Evolutionary conservation across 2,113 vertebrate species (phyloP).

Genomic region (Diglossa brunneiventris): DNA sequence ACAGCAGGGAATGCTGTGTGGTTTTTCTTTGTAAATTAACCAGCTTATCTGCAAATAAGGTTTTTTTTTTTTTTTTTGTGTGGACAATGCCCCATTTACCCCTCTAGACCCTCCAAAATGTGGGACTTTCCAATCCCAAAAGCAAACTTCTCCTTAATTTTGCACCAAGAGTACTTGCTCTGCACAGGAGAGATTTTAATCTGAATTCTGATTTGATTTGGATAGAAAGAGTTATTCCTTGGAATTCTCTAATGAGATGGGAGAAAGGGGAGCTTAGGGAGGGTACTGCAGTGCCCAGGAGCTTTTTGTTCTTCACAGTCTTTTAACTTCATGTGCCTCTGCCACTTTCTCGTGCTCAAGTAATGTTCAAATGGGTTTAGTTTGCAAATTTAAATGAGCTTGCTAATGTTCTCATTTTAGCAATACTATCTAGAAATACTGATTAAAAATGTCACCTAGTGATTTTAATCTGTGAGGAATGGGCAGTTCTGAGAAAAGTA

Average conservation of each 20-base stretch:
- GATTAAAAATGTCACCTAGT: background rate
- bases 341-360: background rate
- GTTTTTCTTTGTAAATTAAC: background rate
- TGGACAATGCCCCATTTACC: fast-evolving
- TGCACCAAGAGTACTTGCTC: background rate
- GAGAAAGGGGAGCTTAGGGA: background rate
- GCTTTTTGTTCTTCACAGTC: background rate
- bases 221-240: background rate
- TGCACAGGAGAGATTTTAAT: background rate
- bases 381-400: conserved; percentile 23
- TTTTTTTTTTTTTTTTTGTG: background rate
- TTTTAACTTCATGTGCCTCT: background rate
- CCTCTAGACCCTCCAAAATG: background rate
- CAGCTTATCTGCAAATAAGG: background rate
- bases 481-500: background rate
- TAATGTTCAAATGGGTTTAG: background rate
- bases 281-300: background rate
- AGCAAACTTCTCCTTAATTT: background rate
- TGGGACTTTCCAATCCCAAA: background rate
- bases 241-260: background rate
- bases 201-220: background rate
- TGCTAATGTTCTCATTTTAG: background rate
- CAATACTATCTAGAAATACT: background rate
- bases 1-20: background rate
- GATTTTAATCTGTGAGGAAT: background rate